Percentiles rank a stretch among this genome's conserved stretches.
phyloP scores from a whole-genome alignment of 2,888 invertebrate species.

The Drosophila mimetica region DNA sequence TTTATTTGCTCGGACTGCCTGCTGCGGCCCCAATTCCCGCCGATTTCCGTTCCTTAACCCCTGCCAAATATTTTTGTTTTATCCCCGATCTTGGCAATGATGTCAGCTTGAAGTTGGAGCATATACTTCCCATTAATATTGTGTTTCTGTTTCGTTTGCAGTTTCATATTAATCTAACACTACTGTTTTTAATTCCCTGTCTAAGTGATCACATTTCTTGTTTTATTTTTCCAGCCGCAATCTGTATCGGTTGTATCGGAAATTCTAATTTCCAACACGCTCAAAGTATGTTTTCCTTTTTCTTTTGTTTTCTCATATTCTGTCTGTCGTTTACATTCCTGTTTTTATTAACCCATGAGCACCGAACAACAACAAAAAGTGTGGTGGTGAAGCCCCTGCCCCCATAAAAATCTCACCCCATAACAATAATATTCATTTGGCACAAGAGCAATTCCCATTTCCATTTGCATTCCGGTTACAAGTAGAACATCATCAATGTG shows the following conservation, averaged over 20 bases:
- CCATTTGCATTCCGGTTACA: conserved; percentile 33
- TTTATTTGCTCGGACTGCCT: conserved; percentile 20
- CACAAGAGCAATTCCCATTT: conserved; percentile 23
- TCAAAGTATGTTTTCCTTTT: conserved; percentile 70
- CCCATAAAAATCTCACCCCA: conserved; percentile 23
- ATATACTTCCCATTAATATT: conserved; percentile 26
- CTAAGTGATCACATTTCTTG: conserved; percentile 42
- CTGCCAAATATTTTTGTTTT: conserved; percentile 25
- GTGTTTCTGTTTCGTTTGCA: conserved; percentile 25
- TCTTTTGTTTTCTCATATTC: conserved; percentile 22
- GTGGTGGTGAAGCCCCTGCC: conserved; percentile 5
- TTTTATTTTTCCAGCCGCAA: conserved; percentile 62
- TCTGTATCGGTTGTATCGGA: conserved; percentile 76
- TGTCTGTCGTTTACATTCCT: conserved; percentile 16
- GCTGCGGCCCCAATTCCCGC: conserved; percentile 38
- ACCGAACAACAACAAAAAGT: conserved; percentile 13
- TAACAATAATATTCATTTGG: conserved; percentile 42
- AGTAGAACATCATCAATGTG: conserved; percentile 34
- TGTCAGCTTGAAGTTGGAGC: conserved; percentile 49
- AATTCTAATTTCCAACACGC: conserved; percentile 74
- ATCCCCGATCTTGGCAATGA: conserved; percentile 51
- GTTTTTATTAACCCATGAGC: conserved; percentile 38
- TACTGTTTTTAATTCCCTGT: conserved; percentile 28
- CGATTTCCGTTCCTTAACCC: conserved; percentile 40
- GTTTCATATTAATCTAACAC: conserved; percentile 26